Evolutionary conservation across 2,113 vertebrate genomes (phyloP), one percentile per base, ranked within the genome.

Genomic region (Picathartes gymnocephalus): DNA sequence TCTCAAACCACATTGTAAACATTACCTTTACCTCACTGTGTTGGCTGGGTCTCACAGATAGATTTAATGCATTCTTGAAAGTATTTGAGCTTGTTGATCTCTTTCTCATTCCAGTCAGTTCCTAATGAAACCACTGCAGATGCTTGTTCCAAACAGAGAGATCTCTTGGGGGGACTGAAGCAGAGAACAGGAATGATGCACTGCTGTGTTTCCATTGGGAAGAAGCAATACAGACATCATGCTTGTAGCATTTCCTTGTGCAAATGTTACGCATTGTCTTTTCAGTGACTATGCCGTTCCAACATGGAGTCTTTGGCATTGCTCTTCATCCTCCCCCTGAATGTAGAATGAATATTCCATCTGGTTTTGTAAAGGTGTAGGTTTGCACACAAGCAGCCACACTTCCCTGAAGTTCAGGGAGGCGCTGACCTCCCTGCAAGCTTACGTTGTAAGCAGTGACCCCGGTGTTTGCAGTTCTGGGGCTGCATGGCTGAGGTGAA

Each of bases 1-100:
- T 87, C 90, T 92, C 35, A 86, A 92, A 81, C 81, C 77, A 77
- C 58, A 23, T 28, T 92, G 88, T 92, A 74, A 76, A 86, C 15
- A 4, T 70, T 78, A 56, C 85, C 91, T 87, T 85, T 85, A 42
- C 89, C 25, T 37, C 90, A 80, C 90, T 82, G 77, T 73, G 30
- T 74, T 97, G 97, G 79, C 92, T 58, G 13, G 48, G 71, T 93
- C 93, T 96, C 94, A 72, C 13, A 65, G 70, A 53, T 77, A 14
- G 39, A 72, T 70, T 86, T 74, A 72, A 57, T 91, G 93, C n/a
- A 44, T 95, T 97, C 96, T 82, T 96, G 51, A 86, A 95, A 94
- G 82, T 66, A 24, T 95, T 71, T 92, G 60, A 78, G 68, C 70
- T 85, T 71, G 92, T 85, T 80, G 84, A 65, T 81, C 19, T 81